These are phyloP conservation scores for Agrypnia vestita DNA, from an alignment of 1,140 invertebrate genomes.

Conservation along the genomic window DNA sequence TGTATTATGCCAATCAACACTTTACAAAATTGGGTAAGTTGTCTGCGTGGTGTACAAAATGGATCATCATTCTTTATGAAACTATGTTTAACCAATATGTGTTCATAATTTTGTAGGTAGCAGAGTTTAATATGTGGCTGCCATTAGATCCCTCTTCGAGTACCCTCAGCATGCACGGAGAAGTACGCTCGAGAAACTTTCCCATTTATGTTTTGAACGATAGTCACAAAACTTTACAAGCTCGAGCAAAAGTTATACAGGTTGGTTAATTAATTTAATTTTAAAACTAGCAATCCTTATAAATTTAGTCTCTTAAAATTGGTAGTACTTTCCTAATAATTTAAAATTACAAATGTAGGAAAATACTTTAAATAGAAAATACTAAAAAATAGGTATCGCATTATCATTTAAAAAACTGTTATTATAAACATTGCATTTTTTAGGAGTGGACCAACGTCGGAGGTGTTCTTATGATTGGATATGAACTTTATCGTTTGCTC, in stretches of 20 bases:
- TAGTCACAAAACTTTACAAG: conserved; percentile 91
- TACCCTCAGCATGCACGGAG: conserved; percentile 74
- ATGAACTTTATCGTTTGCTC: conserved; percentile 95
- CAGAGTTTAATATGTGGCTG: conserved; percentile 97
- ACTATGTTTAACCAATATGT: neutral
- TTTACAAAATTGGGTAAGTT: conserved; percentile 93
- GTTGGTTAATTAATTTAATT: conserved; percentile 61
- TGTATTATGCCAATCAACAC: conserved; percentile 99
- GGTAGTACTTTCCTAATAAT: no score
- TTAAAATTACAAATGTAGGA: no score
- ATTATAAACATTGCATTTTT: conserved; percentile 60
- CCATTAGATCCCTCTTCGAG: conserved; percentile 72
- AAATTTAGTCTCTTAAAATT: no score
- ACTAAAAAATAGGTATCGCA: no score
- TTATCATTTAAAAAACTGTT: no score
- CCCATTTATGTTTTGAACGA: conserved; percentile 94
- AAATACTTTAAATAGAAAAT: no score
- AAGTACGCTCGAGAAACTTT: conserved; percentile 86
- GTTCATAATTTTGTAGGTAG: conserved; percentile 70
- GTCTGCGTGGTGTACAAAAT: no score
- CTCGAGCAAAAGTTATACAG: conserved; percentile 83
- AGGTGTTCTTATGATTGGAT: conserved; percentile 97
- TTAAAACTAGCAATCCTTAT: no score
- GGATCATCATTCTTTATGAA: neutral
- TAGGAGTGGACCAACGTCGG: conserved; percentile 90